phyloP scores from a whole-genome alignment of 2,797 vertebrate genomes.

The Sylvilagus floridanus region DNA sequence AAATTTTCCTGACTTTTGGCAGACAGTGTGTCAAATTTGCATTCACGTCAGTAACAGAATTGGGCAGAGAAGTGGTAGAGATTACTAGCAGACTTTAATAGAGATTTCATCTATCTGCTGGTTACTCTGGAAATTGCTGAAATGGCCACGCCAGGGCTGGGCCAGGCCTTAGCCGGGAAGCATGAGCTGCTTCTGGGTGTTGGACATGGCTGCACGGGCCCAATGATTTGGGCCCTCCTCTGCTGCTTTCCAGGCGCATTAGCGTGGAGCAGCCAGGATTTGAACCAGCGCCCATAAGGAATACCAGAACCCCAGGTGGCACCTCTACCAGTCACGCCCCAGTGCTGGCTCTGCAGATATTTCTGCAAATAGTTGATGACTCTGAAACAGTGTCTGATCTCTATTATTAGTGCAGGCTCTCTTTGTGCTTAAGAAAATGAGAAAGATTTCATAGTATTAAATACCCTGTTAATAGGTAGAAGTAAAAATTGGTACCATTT shows the following conservation, averaged over 20 bases:
- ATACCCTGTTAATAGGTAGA: not conserved
- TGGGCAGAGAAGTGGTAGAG: not conserved
- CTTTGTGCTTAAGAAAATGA: not conserved
- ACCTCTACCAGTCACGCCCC: not conserved
- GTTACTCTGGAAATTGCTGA: too few species aligned
- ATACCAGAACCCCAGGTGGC: too few species aligned
- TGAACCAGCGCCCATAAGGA: too few species aligned
- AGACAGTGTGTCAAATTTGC: not conserved
- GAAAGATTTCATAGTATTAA: not conserved
- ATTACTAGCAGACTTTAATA: not conserved
- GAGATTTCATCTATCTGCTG: too few species aligned
- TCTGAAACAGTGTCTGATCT: not conserved
- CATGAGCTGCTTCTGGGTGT: too few species aligned
- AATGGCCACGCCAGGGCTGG: too few species aligned
- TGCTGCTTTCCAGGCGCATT: too few species aligned
- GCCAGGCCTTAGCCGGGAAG: too few species aligned
- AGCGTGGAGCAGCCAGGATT: too few species aligned
- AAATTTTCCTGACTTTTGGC: not conserved
- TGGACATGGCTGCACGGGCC: too few species aligned
- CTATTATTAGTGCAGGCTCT: not conserved
- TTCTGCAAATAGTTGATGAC: conserved; percentile 1
- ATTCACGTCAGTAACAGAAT: conserved; percentile 5
- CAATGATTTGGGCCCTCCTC: too few species aligned
- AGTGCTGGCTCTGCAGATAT: too few species aligned
- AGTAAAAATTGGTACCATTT: not conserved